Conservation (phyloP, 2,113 vertebrate genomes). For the Neolamprologus hecqui region DNA sequence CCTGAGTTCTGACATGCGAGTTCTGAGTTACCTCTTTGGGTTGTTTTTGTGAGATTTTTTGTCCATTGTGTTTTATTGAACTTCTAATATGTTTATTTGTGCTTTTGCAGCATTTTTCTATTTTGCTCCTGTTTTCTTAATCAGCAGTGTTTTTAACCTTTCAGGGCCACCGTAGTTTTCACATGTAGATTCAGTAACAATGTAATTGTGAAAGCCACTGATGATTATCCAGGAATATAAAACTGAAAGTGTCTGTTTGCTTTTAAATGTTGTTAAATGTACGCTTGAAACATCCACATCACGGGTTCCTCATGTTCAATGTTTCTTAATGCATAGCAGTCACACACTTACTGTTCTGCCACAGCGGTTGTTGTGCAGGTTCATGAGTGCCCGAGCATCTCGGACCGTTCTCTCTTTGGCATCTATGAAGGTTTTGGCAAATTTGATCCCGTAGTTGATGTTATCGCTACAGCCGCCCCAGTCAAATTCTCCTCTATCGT, state of each 20-base stretch:
- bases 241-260: not conserved
- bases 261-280: not conserved
- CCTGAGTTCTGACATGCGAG: fast-evolving
- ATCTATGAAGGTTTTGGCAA: conserved; percentile 92
- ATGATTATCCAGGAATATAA: not conserved
- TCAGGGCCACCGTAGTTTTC: not conserved
- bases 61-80: not conserved
- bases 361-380: conserved; percentile 96
- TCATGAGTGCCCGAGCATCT: conserved; percentile 95
- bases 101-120: not conserved
- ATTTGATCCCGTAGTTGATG: conserved; percentile 92
- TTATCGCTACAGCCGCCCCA: conserved; percentile 99
- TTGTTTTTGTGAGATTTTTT: not conserved
- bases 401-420: conserved; percentile 93
- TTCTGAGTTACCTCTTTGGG: fast-evolving
- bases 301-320: fast-evolving
- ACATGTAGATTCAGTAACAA: not conserved
- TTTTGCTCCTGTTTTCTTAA: not conserved
- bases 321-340: not conserved
- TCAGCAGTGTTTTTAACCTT: not conserved
- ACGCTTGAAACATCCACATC: not conserved
- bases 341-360: conserved; percentile 84
- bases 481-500: conserved; percentile 88
- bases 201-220: not conserved
- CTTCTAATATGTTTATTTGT: not conserved